phyloP scores from a whole-genome alignment of 2,113 vertebrate genomes.

The Dermatemys mawii region DNA sequence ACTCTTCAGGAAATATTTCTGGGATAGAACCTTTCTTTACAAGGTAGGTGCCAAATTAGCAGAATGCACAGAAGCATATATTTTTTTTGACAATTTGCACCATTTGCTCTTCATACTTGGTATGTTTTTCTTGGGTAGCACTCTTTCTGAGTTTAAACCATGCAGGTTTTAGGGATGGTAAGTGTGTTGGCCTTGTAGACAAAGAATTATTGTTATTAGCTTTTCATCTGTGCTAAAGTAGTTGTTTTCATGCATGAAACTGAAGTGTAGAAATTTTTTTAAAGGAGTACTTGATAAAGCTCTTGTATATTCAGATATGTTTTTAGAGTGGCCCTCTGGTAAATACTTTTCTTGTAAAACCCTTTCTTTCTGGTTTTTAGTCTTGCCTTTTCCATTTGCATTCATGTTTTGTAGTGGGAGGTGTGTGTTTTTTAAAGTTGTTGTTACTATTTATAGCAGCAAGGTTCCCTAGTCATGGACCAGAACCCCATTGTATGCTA shows the following conservation, averaged over 20 bases:
- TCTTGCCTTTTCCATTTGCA: neutral
- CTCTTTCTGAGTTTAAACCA: neutral
- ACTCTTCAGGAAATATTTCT: slow-evolving; percentile 83
- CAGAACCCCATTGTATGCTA: neutral
- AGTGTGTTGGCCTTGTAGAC: neutral
- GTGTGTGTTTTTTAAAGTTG: neutral
- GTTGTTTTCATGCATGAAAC: neutral
- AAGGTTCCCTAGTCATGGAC: neutral
- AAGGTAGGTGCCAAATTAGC: slow-evolving; percentile 75
- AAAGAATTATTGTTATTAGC: neutral
- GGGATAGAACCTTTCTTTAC: slow-evolving; percentile 75
- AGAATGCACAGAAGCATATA: no score
- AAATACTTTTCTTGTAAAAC: neutral
- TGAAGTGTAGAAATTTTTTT: neutral
- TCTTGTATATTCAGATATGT: neutral
- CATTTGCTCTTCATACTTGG: neutral
- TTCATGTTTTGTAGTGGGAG: neutral
- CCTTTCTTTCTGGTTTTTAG: neutral
- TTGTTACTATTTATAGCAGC: neutral
- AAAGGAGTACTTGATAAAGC: neutral
- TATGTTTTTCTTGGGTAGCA: neutral
- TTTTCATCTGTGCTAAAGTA: neutral
- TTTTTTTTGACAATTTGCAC: neutral
- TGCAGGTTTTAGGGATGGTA: neutral
- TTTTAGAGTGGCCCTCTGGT: neutral